phyloP scores from a whole-genome alignment of 2,113 vertebrate genomes.

The Pristiophorus japonicus region DNA sequence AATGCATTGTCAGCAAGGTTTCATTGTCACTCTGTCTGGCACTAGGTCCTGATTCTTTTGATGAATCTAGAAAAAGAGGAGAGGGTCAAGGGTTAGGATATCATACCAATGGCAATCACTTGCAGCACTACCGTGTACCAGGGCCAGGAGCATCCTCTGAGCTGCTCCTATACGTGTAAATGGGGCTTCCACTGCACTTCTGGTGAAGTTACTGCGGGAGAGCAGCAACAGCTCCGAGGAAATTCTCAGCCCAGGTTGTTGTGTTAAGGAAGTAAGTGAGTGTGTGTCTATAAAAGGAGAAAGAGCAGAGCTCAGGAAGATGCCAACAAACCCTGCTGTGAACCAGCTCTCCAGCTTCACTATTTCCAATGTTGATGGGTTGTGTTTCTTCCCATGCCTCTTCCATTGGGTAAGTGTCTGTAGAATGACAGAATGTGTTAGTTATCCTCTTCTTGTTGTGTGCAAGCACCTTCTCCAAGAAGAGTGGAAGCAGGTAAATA shows the following conservation, averaged over 20 bases:
- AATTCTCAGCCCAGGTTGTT: not conserved
- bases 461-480: not conserved
- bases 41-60: no score
- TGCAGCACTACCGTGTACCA: not conserved
- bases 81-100: no score
- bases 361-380: not conserved
- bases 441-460: not conserved
- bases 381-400: not conserved
- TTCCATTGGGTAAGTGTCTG: not conserved
- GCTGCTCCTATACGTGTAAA: not conserved
- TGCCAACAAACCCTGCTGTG: not conserved
- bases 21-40: not conserved
- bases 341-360: not conserved
- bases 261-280: not conserved
- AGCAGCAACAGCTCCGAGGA: not conserved
- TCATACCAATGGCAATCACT: not conserved
- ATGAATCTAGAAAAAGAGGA: no score
- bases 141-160: not conserved
- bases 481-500: no score
- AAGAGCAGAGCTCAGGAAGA: no score
- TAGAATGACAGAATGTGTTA: not conserved
- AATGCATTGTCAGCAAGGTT: not conserved
- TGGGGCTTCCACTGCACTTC: not conserved
- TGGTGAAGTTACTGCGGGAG: not conserved
- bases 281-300: not conserved